A percentile compares a stretch with the other conserved stretches of the same genome.
These are phyloP conservation scores for Xylota segnis DNA, from an alignment of 2,888 invertebrate genomes.

Conservation along the genomic window DNA sequence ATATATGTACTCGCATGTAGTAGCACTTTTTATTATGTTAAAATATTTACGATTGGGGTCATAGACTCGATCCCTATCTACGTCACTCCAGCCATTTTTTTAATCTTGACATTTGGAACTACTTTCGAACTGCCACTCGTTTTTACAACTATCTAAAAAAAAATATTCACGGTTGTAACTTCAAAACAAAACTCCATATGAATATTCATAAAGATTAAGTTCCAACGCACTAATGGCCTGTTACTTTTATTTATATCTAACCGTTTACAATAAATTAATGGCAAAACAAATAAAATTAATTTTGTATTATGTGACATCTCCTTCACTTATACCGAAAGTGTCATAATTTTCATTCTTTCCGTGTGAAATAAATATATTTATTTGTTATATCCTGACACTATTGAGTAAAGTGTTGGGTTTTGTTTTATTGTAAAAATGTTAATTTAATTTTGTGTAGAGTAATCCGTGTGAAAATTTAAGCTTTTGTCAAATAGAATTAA, in stretches of 20 bases:
- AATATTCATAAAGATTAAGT: conserved; percentile 41
- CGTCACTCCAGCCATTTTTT: conserved; percentile 8
- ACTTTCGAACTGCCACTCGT: conserved; percentile 36
- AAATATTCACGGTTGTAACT: conserved; percentile 5
- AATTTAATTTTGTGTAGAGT: neutral
- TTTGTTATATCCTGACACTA: neutral
- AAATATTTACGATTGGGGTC: conserved; percentile 10
- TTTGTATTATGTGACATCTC: conserved; percentile 4
- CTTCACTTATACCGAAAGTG: neutral
- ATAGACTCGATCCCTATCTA: conserved; percentile 18
- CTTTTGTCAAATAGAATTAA: too few species aligned
- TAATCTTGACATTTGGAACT: conserved; percentile 35
- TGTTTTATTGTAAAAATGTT: neutral
- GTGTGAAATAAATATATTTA: neutral
- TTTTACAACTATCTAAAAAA: conserved; percentile 24
- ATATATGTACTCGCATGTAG: neutral
- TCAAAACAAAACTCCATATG: conserved; percentile 5
- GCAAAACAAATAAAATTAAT: conserved; percentile 22
- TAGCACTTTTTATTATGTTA: conserved; percentile 14
- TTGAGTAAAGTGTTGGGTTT: neutral
- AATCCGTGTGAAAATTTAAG: neutral
- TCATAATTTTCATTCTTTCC: neutral
- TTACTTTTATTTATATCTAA: conserved; percentile 29
- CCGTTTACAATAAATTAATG: conserved; percentile 23
- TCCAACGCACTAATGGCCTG: conserved; percentile 30